A percentile compares a stretch with the other conserved stretches of the same genome.
These are phyloP conservation scores for Poeciliopsis turrubarensis DNA, from an alignment of 2,113 vertebrate genomes.

Conservation along the genomic window DNA sequence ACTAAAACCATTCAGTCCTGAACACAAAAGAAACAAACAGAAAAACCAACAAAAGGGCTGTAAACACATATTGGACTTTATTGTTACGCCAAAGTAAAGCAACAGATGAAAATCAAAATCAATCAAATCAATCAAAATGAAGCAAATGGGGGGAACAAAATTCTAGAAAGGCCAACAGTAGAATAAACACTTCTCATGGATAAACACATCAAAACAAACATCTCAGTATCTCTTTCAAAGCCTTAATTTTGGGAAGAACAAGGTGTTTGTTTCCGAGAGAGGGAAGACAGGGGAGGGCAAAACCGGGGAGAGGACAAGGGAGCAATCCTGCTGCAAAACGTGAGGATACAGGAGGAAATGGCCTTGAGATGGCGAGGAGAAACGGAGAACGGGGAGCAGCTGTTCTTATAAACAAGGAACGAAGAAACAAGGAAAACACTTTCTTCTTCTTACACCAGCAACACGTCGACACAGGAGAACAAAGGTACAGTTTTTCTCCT, in stretches of 20 bases:
- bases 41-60: not conserved
- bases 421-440: not conserved
- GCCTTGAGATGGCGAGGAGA: slow-evolving; percentile 35
- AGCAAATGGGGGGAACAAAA: not conserved
- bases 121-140: too few species aligned
- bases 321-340: slow-evolving; percentile 1
- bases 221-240: not conserved
- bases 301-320: not conserved
- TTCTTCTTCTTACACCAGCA: not conserved
- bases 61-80: not conserved
- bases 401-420: slow-evolving; percentile 32
- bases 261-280: not conserved
- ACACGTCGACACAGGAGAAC: too few species aligned
- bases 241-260: not conserved
- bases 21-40: not conserved
- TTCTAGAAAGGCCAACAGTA: not conserved
- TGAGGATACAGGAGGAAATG: slow-evolving; percentile 7
- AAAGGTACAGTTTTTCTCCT: not conserved
- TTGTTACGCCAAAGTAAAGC: not conserved
- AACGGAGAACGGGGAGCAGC: slow-evolving; percentile 36
- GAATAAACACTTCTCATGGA: not conserved
- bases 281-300: not conserved
- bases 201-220: not conserved
- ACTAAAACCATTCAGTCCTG: too few species aligned
- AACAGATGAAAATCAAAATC: too few species aligned